Percentiles rank a stretch among this genome's conserved stretches.
Conservation (phyloP, 2,888 invertebrate species). For the Drosophila kokeensis region DNA sequence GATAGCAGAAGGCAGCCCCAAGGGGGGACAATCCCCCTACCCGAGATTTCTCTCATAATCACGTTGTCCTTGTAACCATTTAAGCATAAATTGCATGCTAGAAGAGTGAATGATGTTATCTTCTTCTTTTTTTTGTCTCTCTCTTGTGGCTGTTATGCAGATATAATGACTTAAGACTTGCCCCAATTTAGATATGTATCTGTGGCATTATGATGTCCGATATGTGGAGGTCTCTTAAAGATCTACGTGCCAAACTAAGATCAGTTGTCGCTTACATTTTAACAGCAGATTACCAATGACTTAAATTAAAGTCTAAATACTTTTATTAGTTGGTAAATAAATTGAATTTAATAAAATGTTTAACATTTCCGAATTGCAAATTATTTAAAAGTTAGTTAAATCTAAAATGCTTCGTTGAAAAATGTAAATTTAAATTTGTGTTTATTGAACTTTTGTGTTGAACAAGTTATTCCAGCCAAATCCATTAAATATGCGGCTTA, state of each 20-base stretch:
- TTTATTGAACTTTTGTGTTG: no score
- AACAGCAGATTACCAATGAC: background rate
- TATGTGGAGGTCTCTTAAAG: background rate
- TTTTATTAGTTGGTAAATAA: background rate
- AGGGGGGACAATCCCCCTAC: constrained; percentile 18
- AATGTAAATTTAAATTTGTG: no score
- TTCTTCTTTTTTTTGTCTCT: background rate
- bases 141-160: background rate
- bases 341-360: background rate
- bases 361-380: background rate
- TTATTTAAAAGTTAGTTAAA: background rate
- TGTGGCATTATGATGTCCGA: background rate
- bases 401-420: no score
- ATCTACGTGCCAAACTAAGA: background rate
- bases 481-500: no score
- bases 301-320: no score
- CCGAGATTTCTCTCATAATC: constrained; percentile 57
- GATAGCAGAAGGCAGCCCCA: constrained; percentile 1
- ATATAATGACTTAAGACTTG: constrained; percentile 1
- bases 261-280: background rate
- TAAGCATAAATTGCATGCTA: constrained; percentile 51
- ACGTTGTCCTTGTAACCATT: constrained; percentile 73
- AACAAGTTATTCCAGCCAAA: no score
- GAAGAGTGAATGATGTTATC: constrained; percentile 36
- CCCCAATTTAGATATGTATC: constrained; percentile 8